Percentiles rank a stretch among this genome's conserved stretches.
Evolutionary conservation across 2,797 vertebrate species (phyloP).

Genomic region (Denticeps clupeoides): DNA sequence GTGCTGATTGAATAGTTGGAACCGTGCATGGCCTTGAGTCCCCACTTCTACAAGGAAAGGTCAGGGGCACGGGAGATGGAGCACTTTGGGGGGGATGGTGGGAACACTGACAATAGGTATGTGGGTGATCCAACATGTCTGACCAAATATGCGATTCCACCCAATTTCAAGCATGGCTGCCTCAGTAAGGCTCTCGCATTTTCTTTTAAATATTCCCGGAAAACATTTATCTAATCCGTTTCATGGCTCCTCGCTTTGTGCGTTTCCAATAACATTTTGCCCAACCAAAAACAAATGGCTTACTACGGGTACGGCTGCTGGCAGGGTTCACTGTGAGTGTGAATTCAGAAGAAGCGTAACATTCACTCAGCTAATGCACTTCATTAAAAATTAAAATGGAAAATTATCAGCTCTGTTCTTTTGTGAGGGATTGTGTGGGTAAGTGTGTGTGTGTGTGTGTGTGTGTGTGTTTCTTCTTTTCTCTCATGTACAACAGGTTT

Average conservation of each 20-base stretch:
- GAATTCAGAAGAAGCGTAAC: slow-evolving; percentile 3
- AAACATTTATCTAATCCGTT: slow-evolving; percentile 65
- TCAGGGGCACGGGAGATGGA: slow-evolving; percentile 1
- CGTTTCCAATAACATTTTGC: slow-evolving; percentile 35
- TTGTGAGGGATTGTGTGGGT: slow-evolving; percentile 39
- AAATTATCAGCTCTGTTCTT: slow-evolving; percentile 46
- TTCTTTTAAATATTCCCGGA: slow-evolving; percentile 54
- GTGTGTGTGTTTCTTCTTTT: too few species aligned
- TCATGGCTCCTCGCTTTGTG: slow-evolving; percentile 44
- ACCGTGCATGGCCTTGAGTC: not conserved
- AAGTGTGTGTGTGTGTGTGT: too few species aligned
- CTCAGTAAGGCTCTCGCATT: slow-evolving; percentile 51
- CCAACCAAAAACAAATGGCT: slow-evolving; percentile 29
- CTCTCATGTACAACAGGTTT: slow-evolving; percentile 16
- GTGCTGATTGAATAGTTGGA: not conserved
- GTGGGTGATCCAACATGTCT: slow-evolving; percentile 40
- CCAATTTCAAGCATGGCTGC: slow-evolving; percentile 63
- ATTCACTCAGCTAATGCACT: slow-evolving; percentile 33
- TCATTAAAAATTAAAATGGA: slow-evolving; percentile 49
- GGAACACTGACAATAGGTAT: slow-evolving; percentile 1
- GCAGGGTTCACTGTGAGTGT: not conserved
- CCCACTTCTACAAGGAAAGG: slow-evolving; percentile 5
- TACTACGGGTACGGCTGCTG: slow-evolving; percentile 16
- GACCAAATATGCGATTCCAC: slow-evolving; percentile 53
- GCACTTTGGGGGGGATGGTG: slow-evolving; percentile 3